phyloP scores from a whole-genome alignment of 2,888 invertebrate species.

The Endomychus coccineus region DNA sequence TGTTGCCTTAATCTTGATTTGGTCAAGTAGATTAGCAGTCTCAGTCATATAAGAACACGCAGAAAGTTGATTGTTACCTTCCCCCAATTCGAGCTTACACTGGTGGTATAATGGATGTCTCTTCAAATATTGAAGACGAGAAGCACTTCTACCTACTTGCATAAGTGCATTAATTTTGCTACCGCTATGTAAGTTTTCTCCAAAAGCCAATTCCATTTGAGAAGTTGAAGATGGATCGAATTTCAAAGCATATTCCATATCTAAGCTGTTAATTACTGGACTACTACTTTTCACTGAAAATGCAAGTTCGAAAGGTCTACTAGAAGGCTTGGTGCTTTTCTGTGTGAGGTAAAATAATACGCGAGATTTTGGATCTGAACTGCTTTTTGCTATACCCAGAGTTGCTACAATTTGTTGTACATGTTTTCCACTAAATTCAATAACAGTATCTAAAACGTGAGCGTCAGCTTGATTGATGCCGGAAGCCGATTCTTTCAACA shows the following conservation, averaged over 20 bases:
- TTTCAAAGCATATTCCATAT: slow-evolving; percentile 50
- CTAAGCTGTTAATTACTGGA: slow-evolving; percentile 48
- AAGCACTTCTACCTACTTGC: slow-evolving; percentile 46
- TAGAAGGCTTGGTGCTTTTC: slow-evolving; percentile 33
- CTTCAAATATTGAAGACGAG: slow-evolving; percentile 45
- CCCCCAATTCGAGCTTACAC: slow-evolving; percentile 48
- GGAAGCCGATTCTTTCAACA: slow-evolving; percentile 48
- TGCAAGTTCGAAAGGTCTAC: slow-evolving; percentile 46
- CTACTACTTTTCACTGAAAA: slow-evolving; percentile 43
- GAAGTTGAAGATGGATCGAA: slow-evolving; percentile 47
- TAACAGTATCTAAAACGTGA: slow-evolving; percentile 48
- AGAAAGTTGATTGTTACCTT: slow-evolving; percentile 50
- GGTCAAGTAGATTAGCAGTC: slow-evolving; percentile 49
- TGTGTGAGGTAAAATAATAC: slow-evolving; percentile 45
- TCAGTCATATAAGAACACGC: slow-evolving; percentile 53
- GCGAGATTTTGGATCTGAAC: slow-evolving; percentile 50
- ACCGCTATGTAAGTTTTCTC: slow-evolving; percentile 39
- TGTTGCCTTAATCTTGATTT: slow-evolving; percentile 44
- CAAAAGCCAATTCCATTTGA: slow-evolving; percentile 48
- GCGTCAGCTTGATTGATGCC: slow-evolving; percentile 50
- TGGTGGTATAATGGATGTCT: slow-evolving; percentile 44
- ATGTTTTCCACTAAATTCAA: slow-evolving; percentile 50
- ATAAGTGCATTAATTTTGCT: slow-evolving; percentile 35
- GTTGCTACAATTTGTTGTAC: slow-evolving; percentile 49
- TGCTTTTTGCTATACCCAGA: slow-evolving; percentile 50